These are phyloP conservation scores for Aplocera efformata DNA, from an alignment of 2,888 invertebrate species.

Conservation along the genomic window DNA sequence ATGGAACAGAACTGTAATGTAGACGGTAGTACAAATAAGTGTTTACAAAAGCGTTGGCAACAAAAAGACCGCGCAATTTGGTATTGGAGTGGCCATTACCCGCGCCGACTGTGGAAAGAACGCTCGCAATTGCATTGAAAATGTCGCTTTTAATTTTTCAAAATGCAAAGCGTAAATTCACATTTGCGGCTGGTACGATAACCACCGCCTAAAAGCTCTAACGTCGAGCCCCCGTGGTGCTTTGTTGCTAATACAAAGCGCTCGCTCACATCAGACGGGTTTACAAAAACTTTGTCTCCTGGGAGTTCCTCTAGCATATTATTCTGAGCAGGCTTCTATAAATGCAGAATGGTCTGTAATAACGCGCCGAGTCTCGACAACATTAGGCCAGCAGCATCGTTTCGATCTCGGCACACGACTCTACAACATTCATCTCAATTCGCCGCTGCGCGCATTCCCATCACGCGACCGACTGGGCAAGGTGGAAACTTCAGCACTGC, in stretches of 20 bases:
- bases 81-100: conserved; percentile 76
- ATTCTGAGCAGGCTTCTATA: conserved; percentile 25
- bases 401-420: conserved; percentile 17
- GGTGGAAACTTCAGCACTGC: conserved; percentile 34
- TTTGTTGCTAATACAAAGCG: conserved; percentile 72
- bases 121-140: conserved; percentile 72
- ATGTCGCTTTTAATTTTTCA: conserved; percentile 76
- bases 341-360: conserved; percentile 15
- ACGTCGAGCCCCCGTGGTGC: conserved; percentile 55
- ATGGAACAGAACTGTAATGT: conserved; percentile 40
- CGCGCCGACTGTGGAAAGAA: conserved; percentile 66
- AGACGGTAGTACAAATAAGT: conserved; percentile 59
- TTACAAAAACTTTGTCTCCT: conserved; percentile 61
- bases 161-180: conserved; percentile 75
- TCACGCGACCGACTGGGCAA: conserved; percentile 32
- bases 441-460: conserved; percentile 33
- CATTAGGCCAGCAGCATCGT: conserved; percentile 6
- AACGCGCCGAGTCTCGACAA: conserved; percentile 9
- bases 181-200: conserved; percentile 68
- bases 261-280: conserved; percentile 57
- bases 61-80: conserved; percentile 63
- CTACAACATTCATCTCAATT: conserved; percentile 47
- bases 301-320: conserved; percentile 39
- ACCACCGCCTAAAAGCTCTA: conserved; percentile 72
- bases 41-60: conserved; percentile 62